Base-by-base conservation (phyloP, 2,888 invertebrate species). In the Ophion costatus region DNA sequence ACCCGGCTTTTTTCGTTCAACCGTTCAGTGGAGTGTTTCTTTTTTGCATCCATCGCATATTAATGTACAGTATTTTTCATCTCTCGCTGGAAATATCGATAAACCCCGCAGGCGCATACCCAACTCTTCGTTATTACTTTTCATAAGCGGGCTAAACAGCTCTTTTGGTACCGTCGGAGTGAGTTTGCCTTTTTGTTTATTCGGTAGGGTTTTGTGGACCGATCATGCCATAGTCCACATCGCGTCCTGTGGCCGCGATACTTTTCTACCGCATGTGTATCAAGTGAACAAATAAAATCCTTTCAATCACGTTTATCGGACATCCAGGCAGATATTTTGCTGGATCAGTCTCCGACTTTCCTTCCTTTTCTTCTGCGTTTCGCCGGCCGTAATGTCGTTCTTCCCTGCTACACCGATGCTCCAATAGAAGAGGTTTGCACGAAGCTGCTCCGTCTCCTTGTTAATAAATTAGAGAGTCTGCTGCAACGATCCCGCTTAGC, bases 401-500 rank as follows among this genome's bases (percentile, higher is more conserved):
- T 17, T 59, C 2, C 9, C 42, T 42, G 73, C 42, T 51, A 5
- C n/a, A 75, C 22, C 45, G 77, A 67, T 67, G 56, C 45, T 61
- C 56, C 69, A 29, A 57, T 17, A 33, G 11, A 51, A 74, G 71
- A 77, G 76, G 69, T 82, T 86, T 82, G 80, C 82, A 67, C 73
- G 67, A 70, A 71, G 57, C 73, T 73, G 80, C 73, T 80, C 74
- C 80, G 76, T 57, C 51, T 33, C 75, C 80, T 82, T 79, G 77
- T 82, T 84, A 76, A 84, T 84, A 80, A 86, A 76, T 82, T 64
- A 76, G 63, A 79, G 20, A 22, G 42, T 51, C 51, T n/a, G 24
- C 59, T 59, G 17, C n/a, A 66, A 82, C 64, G 78, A 78, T 20
- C 22, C 56, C 64, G 64, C 57, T n/a, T 17, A 56, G 56, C 59